Conservation (phyloP, 2,797 vertebrate species). For the Hafferia zeledoni region DNA sequence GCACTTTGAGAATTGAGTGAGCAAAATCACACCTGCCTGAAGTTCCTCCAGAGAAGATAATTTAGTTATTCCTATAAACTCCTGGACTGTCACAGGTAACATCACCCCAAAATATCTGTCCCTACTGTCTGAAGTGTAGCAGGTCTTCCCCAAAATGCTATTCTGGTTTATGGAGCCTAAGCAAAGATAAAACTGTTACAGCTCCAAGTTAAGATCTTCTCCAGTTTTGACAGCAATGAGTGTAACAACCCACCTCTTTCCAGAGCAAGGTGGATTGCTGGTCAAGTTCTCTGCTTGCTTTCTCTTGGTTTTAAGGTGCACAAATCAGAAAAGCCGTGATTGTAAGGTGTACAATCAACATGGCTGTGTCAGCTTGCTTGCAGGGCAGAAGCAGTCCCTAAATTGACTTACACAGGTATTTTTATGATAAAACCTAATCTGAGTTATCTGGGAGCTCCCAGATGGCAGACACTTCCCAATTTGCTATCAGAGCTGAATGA, state of each 20-base stretch:
- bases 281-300: background rate
- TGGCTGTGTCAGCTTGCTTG: background rate
- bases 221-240: background rate
- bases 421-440: background rate
- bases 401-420: background rate
- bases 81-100: background rate
- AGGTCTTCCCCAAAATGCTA: background rate
- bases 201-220: background rate
- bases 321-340: background rate
- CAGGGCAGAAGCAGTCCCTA: background rate
- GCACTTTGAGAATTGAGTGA: background rate
- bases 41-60: background rate
- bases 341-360: background rate
- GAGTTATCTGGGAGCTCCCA: background rate
- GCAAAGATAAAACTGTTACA: background rate
- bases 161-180: background rate
- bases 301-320: background rate
- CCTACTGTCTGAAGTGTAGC: background rate
- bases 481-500: background rate
- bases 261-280: background rate
- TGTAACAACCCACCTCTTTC: background rate
- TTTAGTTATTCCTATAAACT: background rate
- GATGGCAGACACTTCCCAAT: background rate
- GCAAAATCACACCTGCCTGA: background rate
- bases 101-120: background rate